Percentiles rank a stretch among this genome's conserved stretches.
Conservation (phyloP, 1,140 invertebrate genomes). For the Drosophila fuyamai region DNA sequence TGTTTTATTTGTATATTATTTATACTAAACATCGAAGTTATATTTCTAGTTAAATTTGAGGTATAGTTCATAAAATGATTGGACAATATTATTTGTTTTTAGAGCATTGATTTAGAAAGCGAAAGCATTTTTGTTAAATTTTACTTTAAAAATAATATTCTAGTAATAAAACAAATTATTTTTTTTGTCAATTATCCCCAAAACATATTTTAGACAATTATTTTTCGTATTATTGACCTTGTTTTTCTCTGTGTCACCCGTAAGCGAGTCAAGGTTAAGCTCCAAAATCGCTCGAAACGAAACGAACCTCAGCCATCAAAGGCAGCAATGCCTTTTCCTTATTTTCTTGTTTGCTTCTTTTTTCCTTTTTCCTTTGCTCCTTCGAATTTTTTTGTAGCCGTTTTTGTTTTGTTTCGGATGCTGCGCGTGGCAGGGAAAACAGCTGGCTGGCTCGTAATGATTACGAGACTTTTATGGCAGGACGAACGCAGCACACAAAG, state of each 20-base stretch:
- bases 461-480: constrained; percentile 66
- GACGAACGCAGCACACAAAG: constrained; percentile 39
- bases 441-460: constrained; percentile 79
- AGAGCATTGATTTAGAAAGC: no score
- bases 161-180: no score
- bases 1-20: no score
- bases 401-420: constrained; percentile 54
- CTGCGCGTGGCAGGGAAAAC: constrained; percentile 71
- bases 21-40: no score
- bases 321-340: constrained; percentile 46
- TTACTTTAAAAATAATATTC: no score
- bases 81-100: no score
- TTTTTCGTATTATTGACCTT: no score
- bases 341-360: constrained; percentile 33
- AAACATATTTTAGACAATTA: no score
- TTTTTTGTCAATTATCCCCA: no score
- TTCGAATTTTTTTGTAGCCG: constrained; percentile 31
- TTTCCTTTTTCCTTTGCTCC: constrained; percentile 37
- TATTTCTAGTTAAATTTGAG: no score
- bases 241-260: constrained; percentile 49
- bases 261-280: constrained; percentile 81
- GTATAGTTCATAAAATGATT: no score
- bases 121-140: no score
- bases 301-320: constrained; percentile 54
- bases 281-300: constrained; percentile 75